phyloP scores from a whole-genome alignment of 2,797 vertebrate species.

The Hoplostethus atlanticus region DNA sequence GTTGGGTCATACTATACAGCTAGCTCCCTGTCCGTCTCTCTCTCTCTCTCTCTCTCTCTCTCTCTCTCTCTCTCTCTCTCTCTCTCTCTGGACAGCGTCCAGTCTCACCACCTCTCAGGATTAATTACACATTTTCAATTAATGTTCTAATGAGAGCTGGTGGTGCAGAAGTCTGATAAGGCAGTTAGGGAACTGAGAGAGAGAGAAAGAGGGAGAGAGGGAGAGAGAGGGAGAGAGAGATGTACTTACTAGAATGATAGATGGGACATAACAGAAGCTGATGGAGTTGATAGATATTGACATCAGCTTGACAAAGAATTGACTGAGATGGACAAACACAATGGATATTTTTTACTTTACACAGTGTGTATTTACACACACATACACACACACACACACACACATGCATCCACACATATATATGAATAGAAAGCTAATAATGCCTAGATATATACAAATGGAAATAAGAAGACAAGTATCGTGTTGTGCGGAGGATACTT shows the following conservation, averaged over 20 bases:
- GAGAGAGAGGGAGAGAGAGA: slow-evolving; percentile 56
- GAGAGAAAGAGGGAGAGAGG: not conserved
- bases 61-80: slow-evolving; percentile 18
- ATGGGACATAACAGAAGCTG: slow-evolving; percentile 66
- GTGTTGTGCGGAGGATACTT: slow-evolving; percentile 39
- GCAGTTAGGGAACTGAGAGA: slow-evolving; percentile 67
- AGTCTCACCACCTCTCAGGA: slow-evolving; percentile 83
- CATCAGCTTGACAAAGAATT: slow-evolving; percentile 26
- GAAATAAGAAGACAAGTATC: slow-evolving; percentile 15
- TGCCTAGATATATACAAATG: not conserved
- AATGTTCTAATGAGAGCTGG: slow-evolving; percentile 87
- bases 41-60: slow-evolving; percentile 30
- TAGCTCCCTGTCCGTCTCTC: slow-evolving; percentile 44
- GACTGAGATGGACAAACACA: slow-evolving; percentile 12
- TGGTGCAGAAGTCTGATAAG: slow-evolving; percentile 86
- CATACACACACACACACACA: slow-evolving; percentile 19
- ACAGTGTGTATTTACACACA: slow-evolving; percentile 1
- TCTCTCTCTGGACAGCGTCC: slow-evolving; percentile 81
- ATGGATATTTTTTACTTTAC: not conserved
- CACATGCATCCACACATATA: not conserved
- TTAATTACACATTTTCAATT: slow-evolving; percentile 92
- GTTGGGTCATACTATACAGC: slow-evolving; percentile 76
- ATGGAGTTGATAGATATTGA: slow-evolving; percentile 71
- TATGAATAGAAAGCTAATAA: not conserved
- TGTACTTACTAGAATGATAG: slow-evolving; percentile 62